Evolutionary conservation across 2,888 invertebrate genomes (phyloP).

Genomic region (Chirona hameri): DNA sequence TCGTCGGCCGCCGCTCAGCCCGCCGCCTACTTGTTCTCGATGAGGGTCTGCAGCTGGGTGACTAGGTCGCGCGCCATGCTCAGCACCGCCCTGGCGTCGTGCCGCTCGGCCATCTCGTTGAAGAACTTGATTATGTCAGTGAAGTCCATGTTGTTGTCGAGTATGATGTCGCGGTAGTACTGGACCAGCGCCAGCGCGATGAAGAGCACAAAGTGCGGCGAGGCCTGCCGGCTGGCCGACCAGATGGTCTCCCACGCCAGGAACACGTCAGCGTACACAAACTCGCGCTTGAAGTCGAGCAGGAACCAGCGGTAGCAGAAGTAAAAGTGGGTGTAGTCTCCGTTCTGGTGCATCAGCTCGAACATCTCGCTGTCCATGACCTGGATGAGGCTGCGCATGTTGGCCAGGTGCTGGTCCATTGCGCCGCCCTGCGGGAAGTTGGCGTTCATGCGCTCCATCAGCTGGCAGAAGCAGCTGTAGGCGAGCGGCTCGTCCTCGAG

Average conservation of each 20-base stretch:
- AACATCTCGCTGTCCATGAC: constrained; percentile 90
- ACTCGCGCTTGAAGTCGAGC: constrained; percentile 89
- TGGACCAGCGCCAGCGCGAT: constrained; percentile 86
- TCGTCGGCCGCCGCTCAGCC: not conserved
- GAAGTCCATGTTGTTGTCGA: constrained; percentile 95
- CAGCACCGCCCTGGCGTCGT: constrained; percentile 78
- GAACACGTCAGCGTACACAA: constrained; percentile 88
- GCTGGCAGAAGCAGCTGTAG: constrained; percentile 83
- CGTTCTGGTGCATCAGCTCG: constrained; percentile 89
- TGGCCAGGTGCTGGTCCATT: constrained; percentile 94
- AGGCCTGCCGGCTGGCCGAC: constrained; percentile 84
- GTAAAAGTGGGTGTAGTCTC: constrained; percentile 95
- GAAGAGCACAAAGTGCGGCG: constrained; percentile 86
- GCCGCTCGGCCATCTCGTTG: constrained; percentile 97
- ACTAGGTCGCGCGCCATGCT: constrained; percentile 81
- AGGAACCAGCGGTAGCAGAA: constrained; percentile 98
- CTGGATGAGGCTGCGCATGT: constrained; percentile 63
- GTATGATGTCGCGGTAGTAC: constrained; percentile 88
- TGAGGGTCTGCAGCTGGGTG: constrained; percentile 80
- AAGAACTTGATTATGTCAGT: constrained; percentile 98
- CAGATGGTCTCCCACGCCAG: constrained; percentile 93
- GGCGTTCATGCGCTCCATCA: constrained; percentile 85
- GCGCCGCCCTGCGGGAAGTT: constrained; percentile 89
- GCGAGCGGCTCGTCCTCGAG: constrained; percentile 87
- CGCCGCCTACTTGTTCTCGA: constrained; percentile 74